Evolutionary conservation across 2,797 vertebrate species (phyloP).

Genomic region (Enteromius anoplus): DNA sequence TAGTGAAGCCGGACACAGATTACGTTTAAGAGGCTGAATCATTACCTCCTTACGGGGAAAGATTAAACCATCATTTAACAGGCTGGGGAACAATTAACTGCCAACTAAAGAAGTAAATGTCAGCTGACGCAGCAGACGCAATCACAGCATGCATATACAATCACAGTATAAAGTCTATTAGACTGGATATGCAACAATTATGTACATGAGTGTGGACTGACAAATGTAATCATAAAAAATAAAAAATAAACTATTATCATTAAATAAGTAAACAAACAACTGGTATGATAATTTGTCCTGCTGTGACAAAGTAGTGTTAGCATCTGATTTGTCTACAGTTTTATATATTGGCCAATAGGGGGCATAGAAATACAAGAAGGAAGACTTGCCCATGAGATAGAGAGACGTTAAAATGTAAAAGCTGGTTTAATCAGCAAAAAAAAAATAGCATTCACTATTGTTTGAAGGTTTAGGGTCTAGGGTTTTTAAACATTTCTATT

Average conservation of each 20-base stretch:
- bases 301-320: background rate
- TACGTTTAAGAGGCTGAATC: slow-evolving; percentile 41
- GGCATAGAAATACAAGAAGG: background rate
- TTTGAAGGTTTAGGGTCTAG: background rate
- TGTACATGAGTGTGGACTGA: background rate
- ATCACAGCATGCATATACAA: background rate
- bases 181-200: background rate
- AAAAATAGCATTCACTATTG: background rate
- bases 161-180: slow-evolving; percentile 26
- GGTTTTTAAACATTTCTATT: background rate
- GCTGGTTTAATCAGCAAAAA: background rate
- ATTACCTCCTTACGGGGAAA: slow-evolving; percentile 24
- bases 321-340: background rate
- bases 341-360: slow-evolving; percentile 13
- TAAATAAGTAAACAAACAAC: slow-evolving; percentile 3
- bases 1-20: slow-evolving; percentile 29
- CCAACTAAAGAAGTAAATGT: slow-evolving; percentile 62
- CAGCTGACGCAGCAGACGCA: slow-evolving; percentile 43
- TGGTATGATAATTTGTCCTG: background rate
- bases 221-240: background rate
- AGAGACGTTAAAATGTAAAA: background rate
- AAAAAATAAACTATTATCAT: background rate
- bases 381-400: background rate
- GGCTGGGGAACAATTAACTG: slow-evolving; percentile 44
- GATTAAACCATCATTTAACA: slow-evolving; percentile 48